A percentile compares a stretch with the other conserved stretches of the same genome.
These are phyloP conservation scores for Heliconius congener DNA, from an alignment of 1,140 invertebrate species.

Conservation along the genomic window DNA sequence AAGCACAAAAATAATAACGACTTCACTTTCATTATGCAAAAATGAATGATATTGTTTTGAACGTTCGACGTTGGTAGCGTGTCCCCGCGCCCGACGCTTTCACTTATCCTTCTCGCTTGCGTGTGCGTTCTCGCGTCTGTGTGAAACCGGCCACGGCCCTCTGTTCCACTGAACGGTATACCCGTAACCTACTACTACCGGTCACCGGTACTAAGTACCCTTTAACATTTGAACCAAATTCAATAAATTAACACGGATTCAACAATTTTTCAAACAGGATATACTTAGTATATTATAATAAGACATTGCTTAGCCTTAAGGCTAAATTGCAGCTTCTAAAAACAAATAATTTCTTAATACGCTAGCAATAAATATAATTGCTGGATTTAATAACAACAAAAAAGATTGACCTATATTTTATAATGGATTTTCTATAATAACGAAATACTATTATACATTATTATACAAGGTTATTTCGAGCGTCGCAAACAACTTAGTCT, in stretches of 20 bases:
- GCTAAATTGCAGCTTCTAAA: background rate
- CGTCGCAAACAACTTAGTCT: background rate
- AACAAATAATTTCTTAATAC: background rate
- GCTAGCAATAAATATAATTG: background rate
- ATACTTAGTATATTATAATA: background rate
- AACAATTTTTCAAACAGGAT: background rate
- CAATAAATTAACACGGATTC: background rate
- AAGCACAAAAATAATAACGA: background rate
- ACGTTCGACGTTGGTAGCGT: conserved; percentile 1
- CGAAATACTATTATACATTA: background rate
- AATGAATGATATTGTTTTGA: conserved; percentile 32
- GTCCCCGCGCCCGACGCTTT: conserved; percentile 40
- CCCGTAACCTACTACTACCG: conserved; percentile 11
- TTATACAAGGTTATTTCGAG: background rate
- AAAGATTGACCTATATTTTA: background rate
- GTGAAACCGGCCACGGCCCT: conserved; percentile 32
- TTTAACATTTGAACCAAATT: background rate
- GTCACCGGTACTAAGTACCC: background rate
- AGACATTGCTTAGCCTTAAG: background rate
- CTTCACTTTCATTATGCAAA: conserved; percentile 37
- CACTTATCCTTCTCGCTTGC: conserved; percentile 48
- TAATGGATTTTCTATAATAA: background rate
- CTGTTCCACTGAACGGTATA: conserved; percentile 41
- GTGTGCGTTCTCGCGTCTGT: conserved; percentile 19
- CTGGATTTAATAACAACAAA: background rate